Conservation (phyloP, 2,797 vertebrate genomes). For the Mormyrops boulengeri region DNA sequence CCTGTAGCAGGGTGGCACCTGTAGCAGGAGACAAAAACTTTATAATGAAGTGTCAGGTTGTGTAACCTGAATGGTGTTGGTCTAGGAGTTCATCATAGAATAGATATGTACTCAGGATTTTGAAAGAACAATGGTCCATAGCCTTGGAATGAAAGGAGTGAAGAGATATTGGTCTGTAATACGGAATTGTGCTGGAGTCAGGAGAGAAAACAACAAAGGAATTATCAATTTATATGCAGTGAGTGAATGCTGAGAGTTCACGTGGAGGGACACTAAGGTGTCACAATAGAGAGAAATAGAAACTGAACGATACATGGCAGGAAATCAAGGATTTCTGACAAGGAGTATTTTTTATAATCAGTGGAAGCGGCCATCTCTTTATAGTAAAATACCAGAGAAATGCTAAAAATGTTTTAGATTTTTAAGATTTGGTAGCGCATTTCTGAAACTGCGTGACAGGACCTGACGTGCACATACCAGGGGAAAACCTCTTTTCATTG, state of each 20-base stretch:
- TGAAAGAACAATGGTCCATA: background rate
- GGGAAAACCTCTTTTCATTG: conserved; percentile 1
- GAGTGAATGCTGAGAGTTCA: background rate
- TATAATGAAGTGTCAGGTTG: background rate
- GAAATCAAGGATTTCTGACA: background rate
- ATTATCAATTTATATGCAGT: background rate
- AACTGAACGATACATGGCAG: background rate
- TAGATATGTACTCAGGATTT: background rate
- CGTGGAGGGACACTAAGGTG: background rate
- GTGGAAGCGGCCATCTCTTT: background rate
- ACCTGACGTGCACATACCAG: background rate
- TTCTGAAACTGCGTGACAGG: background rate
- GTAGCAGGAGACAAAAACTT: background rate
- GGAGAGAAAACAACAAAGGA: background rate
- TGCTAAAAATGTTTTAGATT: background rate
- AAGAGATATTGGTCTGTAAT: background rate
- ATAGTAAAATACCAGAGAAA: background rate
- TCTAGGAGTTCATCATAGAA: background rate
- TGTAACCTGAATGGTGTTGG: background rate
- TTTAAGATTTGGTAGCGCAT: background rate
- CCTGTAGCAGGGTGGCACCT: background rate
- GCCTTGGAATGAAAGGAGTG: background rate
- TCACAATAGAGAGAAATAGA: background rate
- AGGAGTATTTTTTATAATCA: background rate
- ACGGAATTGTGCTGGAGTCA: background rate